Evolutionary conservation across 2,113 vertebrate species (phyloP).

Genomic region (Cynopterus brachyotis): DNA sequence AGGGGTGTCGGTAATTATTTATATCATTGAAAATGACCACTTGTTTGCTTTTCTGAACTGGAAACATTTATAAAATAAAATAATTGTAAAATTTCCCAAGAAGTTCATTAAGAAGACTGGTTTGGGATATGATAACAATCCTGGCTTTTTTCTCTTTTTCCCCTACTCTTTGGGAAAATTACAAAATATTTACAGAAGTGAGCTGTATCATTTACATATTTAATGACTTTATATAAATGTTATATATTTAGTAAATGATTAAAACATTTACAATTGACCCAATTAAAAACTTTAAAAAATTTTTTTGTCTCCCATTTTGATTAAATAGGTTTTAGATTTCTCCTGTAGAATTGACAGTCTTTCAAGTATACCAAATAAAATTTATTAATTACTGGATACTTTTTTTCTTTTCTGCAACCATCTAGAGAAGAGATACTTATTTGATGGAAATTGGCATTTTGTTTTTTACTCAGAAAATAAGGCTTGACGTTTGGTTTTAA

Average conservation of each 20-base stretch:
- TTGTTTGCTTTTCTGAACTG: conserved; percentile 42
- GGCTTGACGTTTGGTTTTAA: conserved; percentile 37
- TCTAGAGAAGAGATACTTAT: conserved; percentile 14
- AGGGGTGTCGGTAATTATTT: background rate
- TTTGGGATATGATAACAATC: background rate
- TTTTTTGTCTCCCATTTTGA: conserved; percentile 11
- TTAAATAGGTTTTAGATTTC: conserved; percentile 11
- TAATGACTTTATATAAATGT: conserved; percentile 7
- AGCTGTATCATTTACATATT: background rate
- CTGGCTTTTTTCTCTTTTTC: background rate
- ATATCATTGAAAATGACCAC: background rate
- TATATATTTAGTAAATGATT: conserved; percentile 23
- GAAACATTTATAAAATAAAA: conserved; percentile 25
- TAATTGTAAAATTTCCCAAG: conserved; percentile 3
- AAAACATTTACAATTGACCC: conserved; percentile 35
- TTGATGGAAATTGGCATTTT: conserved; percentile 7
- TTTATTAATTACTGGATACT: conserved; percentile 9
- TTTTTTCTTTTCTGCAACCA: conserved; percentile 15
- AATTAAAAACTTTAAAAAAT: background rate
- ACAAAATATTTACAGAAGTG: conserved; percentile 19
- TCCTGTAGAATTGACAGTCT: conserved; percentile 20
- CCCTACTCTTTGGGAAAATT: background rate
- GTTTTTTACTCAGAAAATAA: conserved; percentile 52
- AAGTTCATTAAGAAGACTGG: conserved; percentile 25
- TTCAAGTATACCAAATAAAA: background rate